Percentiles rank a stretch among this genome's conserved stretches.
Evolutionary conservation across 2,888 invertebrate genomes (phyloP).

Genomic region (Acanthacorydalis orientalis): DNA sequence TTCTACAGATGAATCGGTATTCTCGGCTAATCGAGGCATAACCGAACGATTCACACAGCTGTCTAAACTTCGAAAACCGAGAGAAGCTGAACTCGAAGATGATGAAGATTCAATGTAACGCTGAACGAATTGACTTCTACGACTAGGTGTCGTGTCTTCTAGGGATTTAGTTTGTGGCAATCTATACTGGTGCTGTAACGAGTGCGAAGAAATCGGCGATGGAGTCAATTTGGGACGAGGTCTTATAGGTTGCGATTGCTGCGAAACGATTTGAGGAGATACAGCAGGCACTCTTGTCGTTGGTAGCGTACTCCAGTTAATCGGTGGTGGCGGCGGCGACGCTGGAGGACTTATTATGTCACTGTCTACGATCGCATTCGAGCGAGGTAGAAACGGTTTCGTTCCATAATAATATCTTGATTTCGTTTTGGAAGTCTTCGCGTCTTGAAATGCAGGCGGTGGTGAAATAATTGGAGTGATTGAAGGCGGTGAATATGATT

Average conservation of each 20-base stretch:
- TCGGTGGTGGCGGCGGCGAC: conserved; percentile 20
- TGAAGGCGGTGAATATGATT: conserved; percentile 40
- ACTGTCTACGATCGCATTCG: conserved; percentile 35
- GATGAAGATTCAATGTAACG: conserved; percentile 34
- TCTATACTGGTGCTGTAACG: conserved; percentile 15
- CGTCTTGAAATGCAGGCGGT: conserved; percentile 51
- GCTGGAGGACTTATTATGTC: conserved; percentile 33
- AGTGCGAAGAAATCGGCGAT: conserved; percentile 12
- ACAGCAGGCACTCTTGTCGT: conserved; percentile 6
- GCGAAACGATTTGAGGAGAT: background rate
- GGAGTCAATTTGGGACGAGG: conserved; percentile 10
- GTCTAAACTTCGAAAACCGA: conserved; percentile 47
- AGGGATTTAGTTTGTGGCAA: conserved; percentile 35
- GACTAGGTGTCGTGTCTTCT: conserved; percentile 27
- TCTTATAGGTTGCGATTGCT: background rate
- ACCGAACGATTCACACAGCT: conserved; percentile 28
- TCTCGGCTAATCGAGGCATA: conserved; percentile 31
- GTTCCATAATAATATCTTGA: conserved; percentile 24
- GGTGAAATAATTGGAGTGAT: conserved; percentile 52
- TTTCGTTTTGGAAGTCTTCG: conserved; percentile 16
- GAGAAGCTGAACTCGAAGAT: conserved; percentile 33
- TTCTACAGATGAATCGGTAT: conserved; percentile 29
- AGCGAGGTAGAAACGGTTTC: conserved; percentile 32
- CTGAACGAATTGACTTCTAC: conserved; percentile 39
- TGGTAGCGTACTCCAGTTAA: conserved; percentile 23